phyloP scores from a whole-genome alignment of 1,140 invertebrate species.

The Drosophila rhopaloa region DNA sequence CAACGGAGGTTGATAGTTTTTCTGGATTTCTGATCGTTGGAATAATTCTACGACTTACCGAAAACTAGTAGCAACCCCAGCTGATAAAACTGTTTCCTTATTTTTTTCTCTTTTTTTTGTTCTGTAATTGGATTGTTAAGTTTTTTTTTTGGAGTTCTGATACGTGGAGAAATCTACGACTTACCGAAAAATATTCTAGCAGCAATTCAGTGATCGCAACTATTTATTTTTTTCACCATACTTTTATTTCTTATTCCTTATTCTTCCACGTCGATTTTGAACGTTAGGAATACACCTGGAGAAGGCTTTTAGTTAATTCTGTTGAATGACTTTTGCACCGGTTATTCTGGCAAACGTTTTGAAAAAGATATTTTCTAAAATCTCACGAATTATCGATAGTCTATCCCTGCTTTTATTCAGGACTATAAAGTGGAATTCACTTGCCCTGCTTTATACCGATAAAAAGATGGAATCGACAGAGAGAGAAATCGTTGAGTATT shows the following conservation, averaged over 20 bases:
- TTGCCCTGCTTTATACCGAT: no score
- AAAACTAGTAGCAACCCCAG: constrained; percentile 1
- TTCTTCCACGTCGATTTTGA: not conserved
- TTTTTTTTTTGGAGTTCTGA: constrained; percentile 1
- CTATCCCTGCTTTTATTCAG: no score
- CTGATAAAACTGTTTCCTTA: not conserved
- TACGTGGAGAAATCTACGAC: not conserved
- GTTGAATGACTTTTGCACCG: not conserved
- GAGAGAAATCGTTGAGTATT: no score
- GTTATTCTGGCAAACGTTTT: not conserved
- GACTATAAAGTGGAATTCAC: no score
- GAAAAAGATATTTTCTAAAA: not conserved
- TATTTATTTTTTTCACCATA: not conserved
- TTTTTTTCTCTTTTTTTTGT: not conserved
- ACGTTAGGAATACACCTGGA: not conserved
- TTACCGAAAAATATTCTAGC: not conserved
- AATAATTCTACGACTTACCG: not conserved
- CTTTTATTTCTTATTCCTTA: not conserved
- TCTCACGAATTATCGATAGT: not conserved
- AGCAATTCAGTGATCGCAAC: not conserved
- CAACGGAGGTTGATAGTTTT: not conserved
- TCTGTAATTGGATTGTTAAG: not conserved
- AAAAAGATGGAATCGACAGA: no score
- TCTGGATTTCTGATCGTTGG: constrained; percentile 1
- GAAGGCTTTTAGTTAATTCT: not conserved